These are phyloP conservation scores for Sarcophaga caerulescens DNA, from an alignment of 2,888 invertebrate genomes.

Conservation along the genomic window DNA sequence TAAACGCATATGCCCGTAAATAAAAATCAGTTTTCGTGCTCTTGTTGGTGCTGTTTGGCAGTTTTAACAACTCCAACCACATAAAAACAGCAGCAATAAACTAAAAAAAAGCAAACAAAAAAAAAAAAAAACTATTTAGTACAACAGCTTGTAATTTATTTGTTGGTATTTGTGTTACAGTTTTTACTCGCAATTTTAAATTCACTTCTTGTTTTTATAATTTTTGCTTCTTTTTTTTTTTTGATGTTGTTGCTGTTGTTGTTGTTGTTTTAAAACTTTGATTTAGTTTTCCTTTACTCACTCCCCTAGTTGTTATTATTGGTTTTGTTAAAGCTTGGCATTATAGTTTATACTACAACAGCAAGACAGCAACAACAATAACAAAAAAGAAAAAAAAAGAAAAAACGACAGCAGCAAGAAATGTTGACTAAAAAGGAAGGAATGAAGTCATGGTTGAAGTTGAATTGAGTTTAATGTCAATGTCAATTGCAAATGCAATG, in stretches of 20 bases:
- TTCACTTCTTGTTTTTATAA: slow-evolving; percentile 56
- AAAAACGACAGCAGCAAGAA: slow-evolving; percentile 65
- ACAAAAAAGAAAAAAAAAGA: slow-evolving; percentile 22
- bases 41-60: background rate
- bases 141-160: slow-evolving; percentile 45
- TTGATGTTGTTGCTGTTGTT: background rate
- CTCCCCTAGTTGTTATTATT: background rate
- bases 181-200: slow-evolving; percentile 43
- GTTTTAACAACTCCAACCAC: background rate
- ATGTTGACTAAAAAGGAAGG: slow-evolving; percentile 66
- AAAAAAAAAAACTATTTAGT: background rate
- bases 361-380: background rate
- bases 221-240: slow-evolving; percentile 47
- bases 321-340: slow-evolving; percentile 38
- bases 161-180: slow-evolving; percentile 57
- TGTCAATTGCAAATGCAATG: slow-evolving; percentile 61
- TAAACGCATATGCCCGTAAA: background rate
- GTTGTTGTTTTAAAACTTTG: slow-evolving; percentile 36
- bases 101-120: background rate
- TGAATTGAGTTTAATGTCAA: slow-evolving; percentile 71
- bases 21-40: background rate
- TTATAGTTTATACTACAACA: slow-evolving; percentile 25
- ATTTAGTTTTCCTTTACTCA: slow-evolving; percentile 42
- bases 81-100: background rate
- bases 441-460: slow-evolving; percentile 68